Conservation (phyloP, 2,888 invertebrate species). For the Aspidiotus destructor region DNA sequence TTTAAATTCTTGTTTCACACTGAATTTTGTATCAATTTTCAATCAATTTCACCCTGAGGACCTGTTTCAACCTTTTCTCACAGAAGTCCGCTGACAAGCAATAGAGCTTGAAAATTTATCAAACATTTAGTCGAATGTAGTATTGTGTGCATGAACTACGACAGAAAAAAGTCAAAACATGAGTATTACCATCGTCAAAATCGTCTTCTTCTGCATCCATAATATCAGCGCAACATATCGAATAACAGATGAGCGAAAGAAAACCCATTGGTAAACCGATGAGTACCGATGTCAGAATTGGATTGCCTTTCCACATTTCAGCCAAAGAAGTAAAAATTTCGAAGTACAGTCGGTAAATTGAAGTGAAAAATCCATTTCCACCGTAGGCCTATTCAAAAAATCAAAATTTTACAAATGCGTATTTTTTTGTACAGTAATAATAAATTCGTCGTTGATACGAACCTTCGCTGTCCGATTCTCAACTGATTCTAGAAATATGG, state of each 20-base stretch:
- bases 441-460: background rate
- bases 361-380: conserved; percentile 67
- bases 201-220: conserved; percentile 82
- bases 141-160: too few species aligned
- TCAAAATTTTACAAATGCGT: background rate
- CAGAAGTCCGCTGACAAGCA: too few species aligned
- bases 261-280: conserved; percentile 92
- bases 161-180: background rate
- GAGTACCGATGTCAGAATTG: conserved; percentile 81
- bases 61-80: background rate
- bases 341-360: conserved; percentile 69
- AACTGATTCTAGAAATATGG: conserved; percentile 65
- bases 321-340: conserved; percentile 68
- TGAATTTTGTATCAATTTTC: background rate
- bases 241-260: conserved; percentile 86
- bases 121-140: too few species aligned
- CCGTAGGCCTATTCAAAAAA: conserved; percentile 59
- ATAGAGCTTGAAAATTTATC: too few species aligned
- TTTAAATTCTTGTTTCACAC: background rate
- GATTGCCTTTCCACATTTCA: conserved; percentile 87
- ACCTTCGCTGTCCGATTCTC: conserved; percentile 69
- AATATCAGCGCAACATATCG: conserved; percentile 92
- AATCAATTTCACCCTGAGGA: background rate
- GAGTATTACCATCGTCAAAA: conserved; percentile 42
- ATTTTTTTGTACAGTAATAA: background rate